phyloP scores from a whole-genome alignment of 2,113 vertebrate genomes.

The Apistogramma diplotaenia region DNA sequence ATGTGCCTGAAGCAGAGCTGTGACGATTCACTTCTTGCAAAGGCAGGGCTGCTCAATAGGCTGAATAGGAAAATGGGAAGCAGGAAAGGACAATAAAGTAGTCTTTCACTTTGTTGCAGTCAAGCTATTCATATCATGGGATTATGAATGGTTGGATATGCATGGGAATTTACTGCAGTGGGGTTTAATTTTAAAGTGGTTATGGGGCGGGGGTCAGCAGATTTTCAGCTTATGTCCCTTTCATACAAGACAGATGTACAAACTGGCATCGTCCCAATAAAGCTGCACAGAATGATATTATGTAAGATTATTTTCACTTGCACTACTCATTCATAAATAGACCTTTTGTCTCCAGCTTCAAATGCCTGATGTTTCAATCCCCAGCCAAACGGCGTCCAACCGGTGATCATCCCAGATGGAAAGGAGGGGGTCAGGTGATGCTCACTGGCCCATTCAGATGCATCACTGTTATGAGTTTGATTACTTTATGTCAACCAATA shows the following conservation, averaged over 20 bases:
- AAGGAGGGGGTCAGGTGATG: not conserved
- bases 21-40: not conserved
- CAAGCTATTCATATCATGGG: not conserved
- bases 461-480: not conserved
- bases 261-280: not conserved
- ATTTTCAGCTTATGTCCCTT: not conserved
- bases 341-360: not conserved
- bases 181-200: not conserved
- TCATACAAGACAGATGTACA: not conserved
- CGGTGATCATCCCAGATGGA: not conserved
- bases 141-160: not conserved
- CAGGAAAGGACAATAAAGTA: not conserved
- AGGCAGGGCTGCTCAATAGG: not conserved
- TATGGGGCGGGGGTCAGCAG: not conserved
- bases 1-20: conserved; percentile 13
- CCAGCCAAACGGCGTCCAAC: accelerated
- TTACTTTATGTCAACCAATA: not conserved
- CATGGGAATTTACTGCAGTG: not conserved
- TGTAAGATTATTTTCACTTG: not conserved
- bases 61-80: not conserved
- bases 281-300: not conserved
- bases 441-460: not conserved
- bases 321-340: not conserved
- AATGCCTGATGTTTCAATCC: not conserved
- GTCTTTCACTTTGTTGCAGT: not conserved